Conservation (phyloP, 2,888 invertebrate genomes). For the Pheosia tremula region DNA sequence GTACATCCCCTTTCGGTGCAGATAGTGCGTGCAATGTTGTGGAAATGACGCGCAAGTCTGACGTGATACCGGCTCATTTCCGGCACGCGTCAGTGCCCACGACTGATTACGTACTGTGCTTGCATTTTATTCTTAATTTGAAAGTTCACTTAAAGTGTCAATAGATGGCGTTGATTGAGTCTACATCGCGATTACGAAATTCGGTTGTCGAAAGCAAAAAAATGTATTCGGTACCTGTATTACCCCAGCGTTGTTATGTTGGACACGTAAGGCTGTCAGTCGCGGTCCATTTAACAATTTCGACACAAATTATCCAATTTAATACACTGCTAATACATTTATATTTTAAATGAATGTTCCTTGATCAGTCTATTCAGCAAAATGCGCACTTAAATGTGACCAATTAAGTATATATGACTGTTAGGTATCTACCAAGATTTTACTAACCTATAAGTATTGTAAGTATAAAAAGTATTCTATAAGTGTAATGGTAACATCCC, state of each 20-base stretch:
- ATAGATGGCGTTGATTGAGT: constrained; percentile 6
- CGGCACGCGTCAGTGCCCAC: constrained; percentile 17
- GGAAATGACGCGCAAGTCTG: constrained; percentile 33
- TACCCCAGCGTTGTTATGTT: not conserved
- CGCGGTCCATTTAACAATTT: constrained; percentile 5
- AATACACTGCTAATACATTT: not conserved
- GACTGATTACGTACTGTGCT: constrained; percentile 18
- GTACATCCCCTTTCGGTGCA: constrained; percentile 13
- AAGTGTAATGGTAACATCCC: not conserved
- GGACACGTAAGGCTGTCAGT: not conserved
- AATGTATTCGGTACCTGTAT: not conserved
- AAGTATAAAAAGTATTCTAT: too few relatives aligned
- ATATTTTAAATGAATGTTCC: too few relatives aligned
- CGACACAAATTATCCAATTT: not conserved
- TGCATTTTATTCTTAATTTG: constrained; percentile 8
- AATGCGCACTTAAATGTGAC: not conserved
- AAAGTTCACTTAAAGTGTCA: constrained; percentile 6
- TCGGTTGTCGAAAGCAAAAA: not conserved
- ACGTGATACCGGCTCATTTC: constrained; percentile 26
- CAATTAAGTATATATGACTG: not conserved
- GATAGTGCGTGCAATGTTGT: constrained; percentile 31
- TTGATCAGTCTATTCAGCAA: not conserved
- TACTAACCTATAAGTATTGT: too few relatives aligned
- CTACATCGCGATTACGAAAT: not conserved
- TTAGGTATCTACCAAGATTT: not conserved